Conservation (phyloP, 2,888 invertebrate species). For the Eupithecia subfuscata region DNA sequence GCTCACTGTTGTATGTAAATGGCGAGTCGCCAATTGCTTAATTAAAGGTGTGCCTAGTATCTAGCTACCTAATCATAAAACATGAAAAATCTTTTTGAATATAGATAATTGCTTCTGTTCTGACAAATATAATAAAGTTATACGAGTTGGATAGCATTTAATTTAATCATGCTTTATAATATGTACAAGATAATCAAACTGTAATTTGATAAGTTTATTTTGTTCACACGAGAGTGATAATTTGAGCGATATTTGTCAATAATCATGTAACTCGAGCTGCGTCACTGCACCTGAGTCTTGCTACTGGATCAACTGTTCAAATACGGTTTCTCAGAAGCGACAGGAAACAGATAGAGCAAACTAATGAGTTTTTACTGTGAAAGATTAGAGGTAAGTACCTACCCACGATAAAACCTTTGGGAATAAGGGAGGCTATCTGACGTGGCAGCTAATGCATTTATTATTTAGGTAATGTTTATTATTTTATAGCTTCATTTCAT, state of each 20-base stretch:
- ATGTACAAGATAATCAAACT: conserved; percentile 5
- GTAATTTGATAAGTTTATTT: conserved; percentile 8
- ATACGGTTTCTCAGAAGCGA: conserved; percentile 55
- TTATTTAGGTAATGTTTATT: background rate
- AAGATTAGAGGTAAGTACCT: conserved; percentile 46
- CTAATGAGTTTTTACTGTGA: conserved; percentile 56
- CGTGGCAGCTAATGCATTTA: background rate
- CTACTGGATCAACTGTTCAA: conserved; percentile 49
- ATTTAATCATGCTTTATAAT: background rate
- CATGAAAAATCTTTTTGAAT: background rate
- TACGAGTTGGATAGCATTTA: background rate
- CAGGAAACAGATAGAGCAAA: conserved; percentile 56
- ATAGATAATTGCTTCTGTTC: background rate
- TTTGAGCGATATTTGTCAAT: conserved; percentile 24
- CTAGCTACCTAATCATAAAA: background rate
- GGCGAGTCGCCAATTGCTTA: too few species aligned
- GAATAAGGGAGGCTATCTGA: background rate
- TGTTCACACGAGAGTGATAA: conserved; percentile 13
- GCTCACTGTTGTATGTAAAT: too few species aligned
- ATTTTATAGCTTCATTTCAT: background rate
- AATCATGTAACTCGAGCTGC: conserved; percentile 22
- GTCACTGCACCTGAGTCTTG: conserved; percentile 36
- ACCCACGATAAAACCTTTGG: conserved; percentile 40
- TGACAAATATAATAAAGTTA: background rate
- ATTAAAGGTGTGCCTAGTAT: too few species aligned